Conservation (phyloP, 2,797 vertebrate species). For the Sebastes cheni region DNA sequence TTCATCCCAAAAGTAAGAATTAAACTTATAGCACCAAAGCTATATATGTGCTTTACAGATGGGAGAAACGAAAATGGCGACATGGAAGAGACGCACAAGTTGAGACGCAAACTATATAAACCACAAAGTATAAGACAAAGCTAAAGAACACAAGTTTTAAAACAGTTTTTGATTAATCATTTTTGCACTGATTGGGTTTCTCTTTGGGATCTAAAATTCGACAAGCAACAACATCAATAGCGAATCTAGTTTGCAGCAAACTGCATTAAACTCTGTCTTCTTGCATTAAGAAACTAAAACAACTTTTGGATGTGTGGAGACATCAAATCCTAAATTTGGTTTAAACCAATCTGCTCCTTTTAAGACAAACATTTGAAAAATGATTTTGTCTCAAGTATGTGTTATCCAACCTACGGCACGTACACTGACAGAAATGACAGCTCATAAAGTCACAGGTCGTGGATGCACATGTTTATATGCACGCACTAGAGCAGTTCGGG, state of each 20-base stretch:
- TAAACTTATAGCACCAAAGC: no score
- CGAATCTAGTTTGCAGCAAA: not conserved
- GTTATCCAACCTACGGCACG: not conserved
- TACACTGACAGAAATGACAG: not conserved
- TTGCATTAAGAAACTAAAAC: not conserved
- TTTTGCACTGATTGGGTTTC: not conserved
- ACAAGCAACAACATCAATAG: not conserved
- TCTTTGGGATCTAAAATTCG: not conserved
- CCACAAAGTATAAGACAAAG: no score
- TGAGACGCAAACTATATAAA: no score
- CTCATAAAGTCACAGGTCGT: slow-evolving; percentile 1
- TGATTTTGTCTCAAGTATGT: not conserved
- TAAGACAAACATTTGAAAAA: not conserved
- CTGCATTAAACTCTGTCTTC: not conserved
- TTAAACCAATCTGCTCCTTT: not conserved
- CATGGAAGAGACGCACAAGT: no score
- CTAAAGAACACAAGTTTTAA: no score
- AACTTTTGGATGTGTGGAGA: not conserved
- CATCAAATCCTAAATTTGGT: not conserved
- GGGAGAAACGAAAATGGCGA: no score
- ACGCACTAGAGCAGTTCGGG: slow-evolving; percentile 48
- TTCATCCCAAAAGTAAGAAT: no score
- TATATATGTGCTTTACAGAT: no score
- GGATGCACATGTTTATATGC: slow-evolving; percentile 9
- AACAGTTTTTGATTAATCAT: not conserved